Evolutionary conservation across 1,140 invertebrate species (phyloP), one percentile per base, ranked within the genome.

Genomic region (Bombus difficillimus): DNA sequence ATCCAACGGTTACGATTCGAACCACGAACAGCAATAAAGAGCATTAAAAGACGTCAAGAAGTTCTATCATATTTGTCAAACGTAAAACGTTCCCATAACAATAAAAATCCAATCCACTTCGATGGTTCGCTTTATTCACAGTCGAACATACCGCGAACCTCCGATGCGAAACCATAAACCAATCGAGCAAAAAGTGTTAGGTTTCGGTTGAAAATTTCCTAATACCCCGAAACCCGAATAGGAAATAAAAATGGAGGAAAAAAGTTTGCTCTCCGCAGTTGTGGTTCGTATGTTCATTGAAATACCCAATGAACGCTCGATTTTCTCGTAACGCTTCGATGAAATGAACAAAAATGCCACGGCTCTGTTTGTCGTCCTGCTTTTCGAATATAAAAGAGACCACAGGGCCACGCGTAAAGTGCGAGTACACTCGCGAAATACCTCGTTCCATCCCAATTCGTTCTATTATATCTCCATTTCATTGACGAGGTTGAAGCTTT

Each of bases 391-490:
- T 25, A 71, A 69, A 83, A 79, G 15, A 12, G 22, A 12, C 22
- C 25, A 34, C 22, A 34, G 71, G 41, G 71, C 59, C 41, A 32
- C 9, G 25, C 57, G 47, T 15, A n/a, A 79, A 43, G 22, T 28
- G 10, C 15, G 53, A n/a, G 28, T 71, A 22, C 5, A 53, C 5
- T 32, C 47, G 28, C 3, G n/a, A 47, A 39, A 41, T 12, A 34
- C 41, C 47, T 12, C 34, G 39, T 57, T 77, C 47, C 74, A 13
- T 59, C 39, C 22, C n/a, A 57, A 69, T 76, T 28, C 34, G n/a
- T 68, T 69, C 25, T 18, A 69, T 78, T 77, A 32, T 69, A 39
- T 75, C 66, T 75, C 64, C 47, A n/a, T 85, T 81, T 74, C 69
- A 66, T 57, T 34, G 78, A n/a, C 37, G 28, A 13, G 64, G 13